Base-by-base conservation (phyloP, 2,797 vertebrate species). In the Mormyrops boulengeri region DNA sequence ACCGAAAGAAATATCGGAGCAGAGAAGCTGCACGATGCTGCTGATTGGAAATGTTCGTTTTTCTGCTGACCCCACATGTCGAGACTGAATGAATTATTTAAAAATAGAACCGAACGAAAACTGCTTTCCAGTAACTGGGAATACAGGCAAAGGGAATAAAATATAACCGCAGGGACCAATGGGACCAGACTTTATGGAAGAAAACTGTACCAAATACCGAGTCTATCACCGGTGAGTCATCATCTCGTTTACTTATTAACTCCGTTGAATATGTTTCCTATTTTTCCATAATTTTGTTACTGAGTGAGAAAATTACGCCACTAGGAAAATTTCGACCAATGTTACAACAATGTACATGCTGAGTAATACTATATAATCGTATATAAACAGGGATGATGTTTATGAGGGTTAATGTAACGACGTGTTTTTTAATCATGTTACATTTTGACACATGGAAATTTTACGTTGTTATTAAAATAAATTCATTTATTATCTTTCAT, bases 161-260 rank as follows among this genome's bases (percentile, higher is more conserved):
- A 96, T 95, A 89, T 92, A 93, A 0, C 95, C 96, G 34, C 95
- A 95, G 92, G 93, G 96, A 88, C 92, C 96, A 53, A 89, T 92
- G 73, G 93, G 93, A 3, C 94, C 95, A 88, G 95, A 96, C 26
- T 93, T 93, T 22, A 91, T 92, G 52, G 95, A 96, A 62, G 95
- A 96, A 26, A 93, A 88, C 84, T 92, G 26, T 77, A 85, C 90
- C 92, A 93, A 94, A 55, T 95, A 92, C 90, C 57, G 94, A 11
- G 95, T 95, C 92, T 91, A 93, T 91, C 95, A 94, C 44, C 91
- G 95, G 96, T 96, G 62, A 93, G 94, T 93, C 47, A 12, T 44
- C 17, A n/a, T 49, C 41, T 90, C 41, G 7, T 17, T 8, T 50
- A 41, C 82, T 82, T n/a, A 57, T 87, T 41, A 88, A 69, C 66